These are phyloP conservation scores for Phalanger gymnotis DNA, from an alignment of 2,797 vertebrate species.

Conservation along the genomic window DNA sequence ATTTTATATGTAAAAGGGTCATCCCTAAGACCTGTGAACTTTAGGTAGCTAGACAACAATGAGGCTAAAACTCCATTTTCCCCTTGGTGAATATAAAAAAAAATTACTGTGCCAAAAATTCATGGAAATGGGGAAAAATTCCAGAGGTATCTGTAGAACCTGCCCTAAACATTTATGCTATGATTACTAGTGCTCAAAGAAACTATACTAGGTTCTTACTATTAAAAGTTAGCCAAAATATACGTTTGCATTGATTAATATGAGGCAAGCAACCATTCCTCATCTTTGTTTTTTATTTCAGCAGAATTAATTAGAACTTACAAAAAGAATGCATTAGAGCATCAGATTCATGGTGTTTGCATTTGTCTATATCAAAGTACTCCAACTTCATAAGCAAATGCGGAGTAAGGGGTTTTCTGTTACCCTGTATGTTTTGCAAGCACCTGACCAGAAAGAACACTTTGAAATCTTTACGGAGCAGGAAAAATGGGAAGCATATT, in stretches of 20 bases:
- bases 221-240: neutral
- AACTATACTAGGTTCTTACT: neutral
- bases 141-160: neutral
- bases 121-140: neutral
- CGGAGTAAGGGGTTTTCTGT: slow-evolving; percentile 39
- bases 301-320: neutral
- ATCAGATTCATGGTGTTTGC: slow-evolving; percentile 32
- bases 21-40: slow-evolving; percentile 4
- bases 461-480: slow-evolving; percentile 76
- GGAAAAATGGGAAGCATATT: slow-evolving; percentile 70
- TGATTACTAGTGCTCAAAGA: neutral
- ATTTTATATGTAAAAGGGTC: neutral
- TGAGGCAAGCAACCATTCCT: neutral
- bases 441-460: slow-evolving; percentile 70
- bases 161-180: neutral
- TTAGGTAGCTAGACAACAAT: neutral
- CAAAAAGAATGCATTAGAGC: neutral
- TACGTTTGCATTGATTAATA: neutral
- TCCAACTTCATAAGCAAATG: slow-evolving; percentile 36
- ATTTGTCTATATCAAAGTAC: slow-evolving; percentile 57
- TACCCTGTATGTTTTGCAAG: slow-evolving; percentile 62
- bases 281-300: slow-evolving; percentile 29
- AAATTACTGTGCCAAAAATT: neutral
- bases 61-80: neutral
- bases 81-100: neutral